Percentiles rank a stretch among this genome's conserved stretches.
Evolutionary conservation across 1,140 invertebrate genomes (phyloP).

Genomic region (Myzus persicae): DNA sequence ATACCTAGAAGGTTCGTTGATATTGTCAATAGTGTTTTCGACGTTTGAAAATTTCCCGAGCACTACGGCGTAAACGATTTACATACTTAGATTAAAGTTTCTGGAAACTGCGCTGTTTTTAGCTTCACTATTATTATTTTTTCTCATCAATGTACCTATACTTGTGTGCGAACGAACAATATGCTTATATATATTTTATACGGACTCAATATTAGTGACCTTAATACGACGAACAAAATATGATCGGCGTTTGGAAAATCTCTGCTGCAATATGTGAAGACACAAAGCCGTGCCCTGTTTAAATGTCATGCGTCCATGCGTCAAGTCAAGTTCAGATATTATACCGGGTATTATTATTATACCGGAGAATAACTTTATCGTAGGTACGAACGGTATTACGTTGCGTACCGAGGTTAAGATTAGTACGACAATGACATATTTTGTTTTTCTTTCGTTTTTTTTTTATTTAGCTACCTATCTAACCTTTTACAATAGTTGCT

Average conservation of each 20-base stretch:
- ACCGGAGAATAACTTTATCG: background rate
- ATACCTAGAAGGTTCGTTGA: background rate
- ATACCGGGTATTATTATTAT: background rate
- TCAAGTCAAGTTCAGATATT: background rate
- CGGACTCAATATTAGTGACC: background rate
- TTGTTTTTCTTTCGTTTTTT: background rate
- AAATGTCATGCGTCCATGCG: background rate
- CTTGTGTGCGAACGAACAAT: background rate
- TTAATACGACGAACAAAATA: background rate
- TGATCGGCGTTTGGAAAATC: background rate
- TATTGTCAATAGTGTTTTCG: conserved; percentile 7
- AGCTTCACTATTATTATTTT: background rate
- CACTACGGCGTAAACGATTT: background rate
- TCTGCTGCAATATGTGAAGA: background rate
- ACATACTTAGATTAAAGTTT: background rate
- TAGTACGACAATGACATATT: too few relatives aligned
- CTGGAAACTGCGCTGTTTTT: background rate
- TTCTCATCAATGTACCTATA: background rate
- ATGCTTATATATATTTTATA: background rate
- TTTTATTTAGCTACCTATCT: too few relatives aligned
- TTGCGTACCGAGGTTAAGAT: background rate
- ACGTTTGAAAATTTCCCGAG: background rate
- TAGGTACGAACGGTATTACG: background rate
- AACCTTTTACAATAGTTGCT: background rate
- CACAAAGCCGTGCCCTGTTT: background rate